These are phyloP conservation scores for Machimus rusticus DNA, from an alignment of 2,888 invertebrate species.

Conservation along the genomic window DNA sequence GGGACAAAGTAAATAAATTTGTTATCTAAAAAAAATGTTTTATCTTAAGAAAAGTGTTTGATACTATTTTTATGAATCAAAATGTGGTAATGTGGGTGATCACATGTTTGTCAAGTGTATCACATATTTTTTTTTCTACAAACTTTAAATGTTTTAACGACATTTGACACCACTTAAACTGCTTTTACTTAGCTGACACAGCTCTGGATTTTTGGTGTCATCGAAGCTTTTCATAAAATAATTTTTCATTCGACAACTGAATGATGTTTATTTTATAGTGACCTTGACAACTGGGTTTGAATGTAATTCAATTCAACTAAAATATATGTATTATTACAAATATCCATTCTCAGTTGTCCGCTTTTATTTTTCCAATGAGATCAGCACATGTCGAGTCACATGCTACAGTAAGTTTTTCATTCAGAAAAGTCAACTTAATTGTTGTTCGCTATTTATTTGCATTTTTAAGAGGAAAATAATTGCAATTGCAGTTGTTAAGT, in stretches of 20 bases:
- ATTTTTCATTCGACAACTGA: neutral
- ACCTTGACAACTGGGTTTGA: neutral
- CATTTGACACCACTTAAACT: neutral
- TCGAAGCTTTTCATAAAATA: neutral
- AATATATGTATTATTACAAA: neutral
- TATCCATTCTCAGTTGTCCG: neutral
- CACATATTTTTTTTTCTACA: neutral
- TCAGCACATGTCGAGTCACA: neutral
- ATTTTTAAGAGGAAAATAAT: neutral
- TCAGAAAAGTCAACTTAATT: neutral
- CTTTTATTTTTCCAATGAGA: neutral
- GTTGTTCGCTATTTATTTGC: neutral
- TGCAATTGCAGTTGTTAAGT: neutral
- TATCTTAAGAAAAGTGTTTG: neutral
- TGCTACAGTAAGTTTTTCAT: neutral
- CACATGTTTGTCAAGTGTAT: neutral
- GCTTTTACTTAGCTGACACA: neutral
- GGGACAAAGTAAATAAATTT: neutral
- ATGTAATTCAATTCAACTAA: constrained; percentile 24
- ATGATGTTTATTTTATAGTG: neutral
- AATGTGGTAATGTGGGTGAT: neutral
- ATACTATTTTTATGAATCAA: neutral
- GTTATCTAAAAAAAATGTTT: neutral
- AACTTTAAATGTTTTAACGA: neutral
- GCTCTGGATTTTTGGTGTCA: neutral